Conservation (phyloP, 2,113 vertebrate genomes). For the Hydrolagus affinis region DNA sequence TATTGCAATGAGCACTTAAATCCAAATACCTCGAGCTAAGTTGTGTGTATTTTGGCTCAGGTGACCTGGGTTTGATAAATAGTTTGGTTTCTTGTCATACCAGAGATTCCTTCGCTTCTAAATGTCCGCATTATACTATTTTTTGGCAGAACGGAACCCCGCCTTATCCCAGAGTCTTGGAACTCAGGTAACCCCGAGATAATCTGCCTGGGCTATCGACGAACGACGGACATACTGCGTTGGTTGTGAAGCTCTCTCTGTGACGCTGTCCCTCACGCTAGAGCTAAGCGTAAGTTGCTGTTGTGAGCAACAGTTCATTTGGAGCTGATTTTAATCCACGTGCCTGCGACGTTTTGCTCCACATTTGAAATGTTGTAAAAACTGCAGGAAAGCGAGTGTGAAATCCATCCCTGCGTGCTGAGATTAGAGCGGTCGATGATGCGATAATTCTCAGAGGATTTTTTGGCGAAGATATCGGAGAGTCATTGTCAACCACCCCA, state of each 20-base stretch:
- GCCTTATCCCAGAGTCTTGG: not conserved
- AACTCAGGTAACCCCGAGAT: not conserved
- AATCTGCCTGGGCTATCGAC: not conserved
- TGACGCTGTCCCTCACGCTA: too few species aligned
- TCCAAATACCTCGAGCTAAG: not conserved
- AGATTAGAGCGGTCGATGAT: too few species aligned
- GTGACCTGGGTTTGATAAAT: not conserved
- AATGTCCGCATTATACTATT: not conserved
- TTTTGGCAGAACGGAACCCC: not conserved
- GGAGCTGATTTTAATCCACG: too few species aligned
- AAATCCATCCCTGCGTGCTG: not conserved
- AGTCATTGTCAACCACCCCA: too few species aligned
- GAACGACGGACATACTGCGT: not conserved
- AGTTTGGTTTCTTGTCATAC: not conserved
- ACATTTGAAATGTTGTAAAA: not conserved
- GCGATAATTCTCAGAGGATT: too few species aligned
- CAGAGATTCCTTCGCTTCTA: not conserved
- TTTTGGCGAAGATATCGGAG: too few species aligned
- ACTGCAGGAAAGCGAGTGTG: constrained; percentile 11
- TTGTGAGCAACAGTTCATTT: too few species aligned
- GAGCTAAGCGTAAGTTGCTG: too few species aligned
- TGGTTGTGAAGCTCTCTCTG: not conserved
- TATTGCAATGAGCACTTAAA: not conserved
- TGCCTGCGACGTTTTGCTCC: too few species aligned
- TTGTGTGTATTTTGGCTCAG: not conserved